Conservation (phyloP, 2,113 vertebrate species). For the Phoxinus phoxinus region DNA sequence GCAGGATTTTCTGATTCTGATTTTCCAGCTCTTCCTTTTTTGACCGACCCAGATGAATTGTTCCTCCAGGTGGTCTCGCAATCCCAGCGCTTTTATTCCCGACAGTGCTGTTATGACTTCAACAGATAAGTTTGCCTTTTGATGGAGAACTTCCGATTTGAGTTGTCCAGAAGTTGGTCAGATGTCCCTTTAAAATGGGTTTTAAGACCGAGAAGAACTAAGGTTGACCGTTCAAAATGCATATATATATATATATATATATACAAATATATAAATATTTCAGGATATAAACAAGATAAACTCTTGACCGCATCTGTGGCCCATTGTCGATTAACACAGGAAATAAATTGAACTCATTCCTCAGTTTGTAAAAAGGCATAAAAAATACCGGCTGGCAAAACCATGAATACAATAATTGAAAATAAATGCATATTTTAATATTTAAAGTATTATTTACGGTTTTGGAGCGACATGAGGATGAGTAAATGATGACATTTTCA, state of each 20-base stretch:
- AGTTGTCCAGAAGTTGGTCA: not conserved
- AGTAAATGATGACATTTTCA: too few relatives aligned
- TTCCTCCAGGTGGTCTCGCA: conserved; percentile 12
- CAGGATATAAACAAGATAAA: not conserved
- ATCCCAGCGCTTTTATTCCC: not conserved
- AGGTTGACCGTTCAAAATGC: too few relatives aligned
- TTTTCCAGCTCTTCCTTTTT: conserved; percentile 32
- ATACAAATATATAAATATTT: not conserved
- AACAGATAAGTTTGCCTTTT: not conserved
- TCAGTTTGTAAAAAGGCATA: too few relatives aligned
- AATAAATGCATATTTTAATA: too few relatives aligned
- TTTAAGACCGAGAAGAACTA: not conserved
- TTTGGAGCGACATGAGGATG: too few relatives aligned
- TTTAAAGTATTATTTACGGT: too few relatives aligned
- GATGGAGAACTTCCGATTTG: not conserved
- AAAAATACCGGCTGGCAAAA: too few relatives aligned
- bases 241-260: too few relatives aligned
- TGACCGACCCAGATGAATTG: conserved; percentile 30
- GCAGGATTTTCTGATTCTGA: conserved; percentile 33
- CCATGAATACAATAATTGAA: too few relatives aligned
- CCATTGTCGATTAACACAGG: not conserved
- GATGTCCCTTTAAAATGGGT: not conserved
- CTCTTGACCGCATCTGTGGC: not conserved
- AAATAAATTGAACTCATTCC: not conserved
- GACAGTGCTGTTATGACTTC: conserved; percentile 6